phyloP scores from a whole-genome alignment of 2,888 invertebrate species.

The Acanthosoma haemorrhoidale region DNA sequence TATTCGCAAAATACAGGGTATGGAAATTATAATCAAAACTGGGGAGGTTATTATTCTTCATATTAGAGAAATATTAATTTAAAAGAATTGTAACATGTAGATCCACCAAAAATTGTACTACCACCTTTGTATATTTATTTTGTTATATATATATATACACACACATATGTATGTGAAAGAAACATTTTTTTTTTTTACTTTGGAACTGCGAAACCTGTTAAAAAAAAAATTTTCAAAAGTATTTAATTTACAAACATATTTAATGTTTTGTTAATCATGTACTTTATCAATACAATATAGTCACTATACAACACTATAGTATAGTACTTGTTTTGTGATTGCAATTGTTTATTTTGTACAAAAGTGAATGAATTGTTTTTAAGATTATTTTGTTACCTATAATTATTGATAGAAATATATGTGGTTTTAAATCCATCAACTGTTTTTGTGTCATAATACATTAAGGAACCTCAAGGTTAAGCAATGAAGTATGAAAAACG shows the following conservation, averaged over 20 bases:
- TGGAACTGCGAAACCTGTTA: background rate
- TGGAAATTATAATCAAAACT: constrained; percentile 53
- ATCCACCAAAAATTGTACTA: background rate
- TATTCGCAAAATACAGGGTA: constrained; percentile 53
- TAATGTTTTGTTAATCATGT: background rate
- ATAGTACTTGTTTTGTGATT: background rate
- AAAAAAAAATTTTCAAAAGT: too few species aligned
- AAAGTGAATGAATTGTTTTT: background rate
- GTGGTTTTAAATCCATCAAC: background rate
- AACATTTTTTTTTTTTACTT: background rate
- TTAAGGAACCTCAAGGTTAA: too few species aligned
- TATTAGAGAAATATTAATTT: constrained; percentile 28
- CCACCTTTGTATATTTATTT: background rate
- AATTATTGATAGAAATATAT: background rate
- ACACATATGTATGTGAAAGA: background rate
- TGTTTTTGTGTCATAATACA: background rate
- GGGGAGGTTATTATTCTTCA: constrained; percentile 54
- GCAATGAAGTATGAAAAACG: too few species aligned
- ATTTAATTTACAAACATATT: background rate
- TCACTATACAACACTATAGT: background rate
- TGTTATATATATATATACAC: constrained; percentile 9
- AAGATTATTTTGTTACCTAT: background rate
- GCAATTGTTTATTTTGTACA: background rate
- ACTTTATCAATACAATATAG: too few species aligned
- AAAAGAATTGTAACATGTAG: background rate